Base-by-base conservation (phyloP, 2,888 invertebrate species). In the Apoda limacodes region DNA sequence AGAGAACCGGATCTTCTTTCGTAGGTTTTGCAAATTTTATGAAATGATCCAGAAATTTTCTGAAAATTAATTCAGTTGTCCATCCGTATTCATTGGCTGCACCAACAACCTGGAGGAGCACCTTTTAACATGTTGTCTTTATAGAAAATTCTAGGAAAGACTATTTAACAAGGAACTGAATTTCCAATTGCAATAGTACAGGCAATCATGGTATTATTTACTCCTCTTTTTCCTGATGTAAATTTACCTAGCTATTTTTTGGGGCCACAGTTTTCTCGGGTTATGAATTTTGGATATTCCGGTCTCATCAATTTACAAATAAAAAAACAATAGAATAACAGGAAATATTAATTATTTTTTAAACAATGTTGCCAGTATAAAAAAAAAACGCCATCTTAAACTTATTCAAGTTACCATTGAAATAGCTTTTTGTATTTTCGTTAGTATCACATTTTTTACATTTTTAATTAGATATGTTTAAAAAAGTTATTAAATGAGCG, bases 11-110 rank as follows among this genome's bases (percentile, higher is more conserved):
- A 9, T 42, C 37, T 13, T 50, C 48, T 26, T 43, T 44, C 9
- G 42, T 40, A 21, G 46, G 46, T 30, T 41, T 49, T 11, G 37
- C 40, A 38, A 45, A 44, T 27, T 49, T 33, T 4, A 51, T 42
- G 34, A 60, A 59, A 41, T 59, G 50, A n/a, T 45, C 12, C 6
- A 45, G 9, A 54, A 41, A 39, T 56, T 56, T 3, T 46, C 50
- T 22, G 55, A 52, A 28, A 56, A 55, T 28, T 55, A 54, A 13
- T 28, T 46, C 42, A 21, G 49, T 59, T 21, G 48, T 47, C 53
- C 56, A 58, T n/a, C 52, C 53, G 4, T 42, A 45, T 27, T 41
- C 40, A 35, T 46, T 39, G 6, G 43, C 43, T 14, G 15, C 38
- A 17, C 44, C 43, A 6, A 12, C 42, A 31, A 35, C 45, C 42